Evolutionary conservation across 2,113 vertebrate genomes (phyloP).

Genomic region (Hippocampus guttulatus): DNA sequence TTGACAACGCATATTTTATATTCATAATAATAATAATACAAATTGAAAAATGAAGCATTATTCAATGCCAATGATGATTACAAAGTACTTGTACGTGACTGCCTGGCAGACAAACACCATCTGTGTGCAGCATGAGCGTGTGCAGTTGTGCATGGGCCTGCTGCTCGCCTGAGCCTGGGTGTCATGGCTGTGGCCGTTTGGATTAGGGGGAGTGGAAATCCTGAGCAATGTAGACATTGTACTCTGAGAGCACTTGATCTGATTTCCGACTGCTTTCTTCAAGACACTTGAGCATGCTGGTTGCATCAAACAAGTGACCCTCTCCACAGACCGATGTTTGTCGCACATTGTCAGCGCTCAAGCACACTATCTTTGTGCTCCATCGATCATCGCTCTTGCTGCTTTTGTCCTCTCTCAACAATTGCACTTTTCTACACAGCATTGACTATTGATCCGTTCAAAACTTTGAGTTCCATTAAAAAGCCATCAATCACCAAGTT

Average conservation of each 20-base stretch:
- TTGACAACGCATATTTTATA: neutral
- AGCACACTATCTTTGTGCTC: constrained; percentile 46
- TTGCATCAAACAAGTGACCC: constrained; percentile 63
- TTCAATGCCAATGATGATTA: neutral
- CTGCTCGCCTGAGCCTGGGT: constrained; percentile 39
- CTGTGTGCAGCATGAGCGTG: constrained; percentile 2
- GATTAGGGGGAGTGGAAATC: constrained; percentile 29
- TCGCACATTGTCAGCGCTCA: constrained; percentile 25
- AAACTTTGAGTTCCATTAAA: constrained; percentile 81
- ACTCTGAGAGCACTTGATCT: constrained; percentile 62
- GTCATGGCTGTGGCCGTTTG: constrained; percentile 59
- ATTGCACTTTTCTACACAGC: constrained; percentile 70
- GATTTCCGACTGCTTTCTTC: constrained; percentile 70
- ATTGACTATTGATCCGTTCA: constrained; percentile 72
- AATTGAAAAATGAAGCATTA: neutral
- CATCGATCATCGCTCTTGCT: constrained; percentile 39
- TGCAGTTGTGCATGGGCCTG: constrained; percentile 41
- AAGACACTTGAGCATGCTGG: constrained; percentile 58
- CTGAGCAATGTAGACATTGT: constrained; percentile 43
- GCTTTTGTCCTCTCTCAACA: constrained; percentile 50
- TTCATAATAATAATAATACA: neutral
- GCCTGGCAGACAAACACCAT: constrained; percentile 2
- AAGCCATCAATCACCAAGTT: constrained; percentile 76
- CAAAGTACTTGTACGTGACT: neutral
- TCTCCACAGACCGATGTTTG: constrained; percentile 51